These are phyloP conservation scores for Syngnathus typhle DNA, from an alignment of 2,113 vertebrate genomes.

Conservation along the genomic window DNA sequence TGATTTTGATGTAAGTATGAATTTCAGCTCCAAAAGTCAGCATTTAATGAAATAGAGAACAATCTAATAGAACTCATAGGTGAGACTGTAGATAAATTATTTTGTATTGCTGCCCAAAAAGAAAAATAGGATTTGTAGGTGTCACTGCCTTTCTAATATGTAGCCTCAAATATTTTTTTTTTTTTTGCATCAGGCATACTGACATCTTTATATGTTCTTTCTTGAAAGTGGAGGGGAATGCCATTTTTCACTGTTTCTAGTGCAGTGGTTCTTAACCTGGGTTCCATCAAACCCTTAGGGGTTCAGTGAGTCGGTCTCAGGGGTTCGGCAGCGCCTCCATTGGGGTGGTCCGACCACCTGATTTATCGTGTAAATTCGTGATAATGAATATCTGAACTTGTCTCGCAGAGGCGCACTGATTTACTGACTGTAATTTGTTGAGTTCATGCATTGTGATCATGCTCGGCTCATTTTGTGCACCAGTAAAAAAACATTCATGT, in stretches of 20 bases:
- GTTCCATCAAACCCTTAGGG: too few relatives aligned
- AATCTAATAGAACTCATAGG: slow-evolving; percentile 58
- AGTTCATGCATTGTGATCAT: too few relatives aligned
- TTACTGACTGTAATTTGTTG: too few relatives aligned
- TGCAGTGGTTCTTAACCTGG: too few relatives aligned
- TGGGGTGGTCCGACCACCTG: too few relatives aligned
- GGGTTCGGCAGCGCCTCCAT: too few relatives aligned
- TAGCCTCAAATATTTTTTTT: slow-evolving; percentile 55
- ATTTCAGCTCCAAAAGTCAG: slow-evolving; percentile 48
- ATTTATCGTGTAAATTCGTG: too few relatives aligned
- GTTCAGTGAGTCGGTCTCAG: too few relatives aligned
- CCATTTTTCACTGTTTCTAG: slow-evolving; percentile 34
- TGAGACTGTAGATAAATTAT: slow-evolving; percentile 64
- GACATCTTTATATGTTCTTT: slow-evolving; percentile 26
- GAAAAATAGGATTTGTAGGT: slow-evolving; percentile 51
- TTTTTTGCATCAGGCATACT: slow-evolving; percentile 25
- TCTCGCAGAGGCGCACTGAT: too few relatives aligned
- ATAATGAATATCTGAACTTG: too few relatives aligned
- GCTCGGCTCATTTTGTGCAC: too few relatives aligned
- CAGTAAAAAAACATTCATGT: too few relatives aligned
- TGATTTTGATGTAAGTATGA: slow-evolving; percentile 50
- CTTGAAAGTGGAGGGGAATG: slow-evolving; percentile 27
- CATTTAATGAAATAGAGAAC: slow-evolving; percentile 52
- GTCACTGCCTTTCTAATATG: slow-evolving; percentile 59
- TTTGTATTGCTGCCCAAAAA: slow-evolving; percentile 60